phyloP scores from a whole-genome alignment of 2,797 vertebrate genomes.

The Botia kubotai region DNA sequence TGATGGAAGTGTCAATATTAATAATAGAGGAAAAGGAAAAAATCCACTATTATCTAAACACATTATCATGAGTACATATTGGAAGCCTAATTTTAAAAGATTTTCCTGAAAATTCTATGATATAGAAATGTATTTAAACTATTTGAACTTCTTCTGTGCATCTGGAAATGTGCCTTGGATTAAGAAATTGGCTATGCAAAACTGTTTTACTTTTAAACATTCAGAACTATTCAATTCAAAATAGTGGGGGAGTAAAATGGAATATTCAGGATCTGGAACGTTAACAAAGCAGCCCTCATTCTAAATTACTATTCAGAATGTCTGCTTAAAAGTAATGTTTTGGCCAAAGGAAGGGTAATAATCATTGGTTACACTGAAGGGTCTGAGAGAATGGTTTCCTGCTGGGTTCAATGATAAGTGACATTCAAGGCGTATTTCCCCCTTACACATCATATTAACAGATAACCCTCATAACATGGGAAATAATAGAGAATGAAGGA shows the following conservation, averaged over 20 bases:
- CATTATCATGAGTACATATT: no score
- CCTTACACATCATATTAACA: conserved; percentile 16
- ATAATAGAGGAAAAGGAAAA: no score
- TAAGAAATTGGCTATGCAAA: background rate
- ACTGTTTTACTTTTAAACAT: background rate
- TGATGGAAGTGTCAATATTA: no score
- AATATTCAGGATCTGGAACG: conserved; percentile 31
- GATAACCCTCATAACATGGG: conserved; percentile 49
- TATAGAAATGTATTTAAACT: no score
- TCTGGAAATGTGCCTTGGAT: no score
- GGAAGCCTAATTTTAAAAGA: no score
- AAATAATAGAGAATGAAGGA: conserved; percentile 54
- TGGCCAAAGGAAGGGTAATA: conserved; percentile 14
- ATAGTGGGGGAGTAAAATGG: background rate
- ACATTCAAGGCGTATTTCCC: background rate
- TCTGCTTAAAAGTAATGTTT: conserved; percentile 18
- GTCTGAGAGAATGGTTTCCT: conserved; percentile 30
- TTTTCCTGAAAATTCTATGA: no score
- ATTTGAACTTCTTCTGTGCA: no score
- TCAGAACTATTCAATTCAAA: background rate
- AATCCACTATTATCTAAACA: no score
- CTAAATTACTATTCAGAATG: conserved; percentile 31
- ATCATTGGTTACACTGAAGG: conserved; percentile 17
- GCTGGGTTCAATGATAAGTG: conserved; percentile 27
- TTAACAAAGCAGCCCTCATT: conserved; percentile 25